phyloP scores from a whole-genome alignment of 2,113 vertebrate species.

The Strigops habroptila region DNA sequence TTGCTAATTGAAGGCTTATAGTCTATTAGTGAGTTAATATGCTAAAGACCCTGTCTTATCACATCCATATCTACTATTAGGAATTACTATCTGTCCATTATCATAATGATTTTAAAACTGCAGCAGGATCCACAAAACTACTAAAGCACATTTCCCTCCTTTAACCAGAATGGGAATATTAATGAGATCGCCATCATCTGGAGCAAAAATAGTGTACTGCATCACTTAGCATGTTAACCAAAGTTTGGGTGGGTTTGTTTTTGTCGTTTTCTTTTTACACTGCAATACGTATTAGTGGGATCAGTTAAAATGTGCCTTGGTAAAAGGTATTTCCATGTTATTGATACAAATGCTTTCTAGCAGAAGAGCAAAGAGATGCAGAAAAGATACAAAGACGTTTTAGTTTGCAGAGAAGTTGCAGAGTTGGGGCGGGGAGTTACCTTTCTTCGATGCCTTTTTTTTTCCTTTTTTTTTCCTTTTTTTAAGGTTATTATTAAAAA shows the following conservation, averaged over 20 bases:
- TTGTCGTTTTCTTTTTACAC: neutral
- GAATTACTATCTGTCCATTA: neutral
- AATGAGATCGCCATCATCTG: neutral
- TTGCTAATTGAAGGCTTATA: neutral
- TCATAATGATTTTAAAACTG: neutral
- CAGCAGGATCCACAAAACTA: neutral
- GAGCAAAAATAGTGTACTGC: neutral
- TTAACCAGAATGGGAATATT: neutral
- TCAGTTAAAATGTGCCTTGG: neutral
- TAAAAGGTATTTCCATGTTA: neutral
- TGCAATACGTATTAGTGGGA: neutral
- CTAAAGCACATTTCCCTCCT: neutral
- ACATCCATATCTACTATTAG: neutral
- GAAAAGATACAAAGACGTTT: neutral
- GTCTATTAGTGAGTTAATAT: neutral
- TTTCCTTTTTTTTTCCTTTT: neutral
- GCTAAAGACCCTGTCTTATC: neutral
- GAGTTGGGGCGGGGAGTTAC: neutral
- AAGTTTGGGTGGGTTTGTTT: neutral
- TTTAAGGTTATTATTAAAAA: neutral
- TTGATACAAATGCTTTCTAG: neutral
- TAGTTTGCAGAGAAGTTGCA: neutral
- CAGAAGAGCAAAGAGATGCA: neutral
- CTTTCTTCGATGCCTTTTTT: neutral
- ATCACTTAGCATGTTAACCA: neutral